phyloP scores from a whole-genome alignment of 2,888 invertebrate species.

The Calameuta idolon region DNA sequence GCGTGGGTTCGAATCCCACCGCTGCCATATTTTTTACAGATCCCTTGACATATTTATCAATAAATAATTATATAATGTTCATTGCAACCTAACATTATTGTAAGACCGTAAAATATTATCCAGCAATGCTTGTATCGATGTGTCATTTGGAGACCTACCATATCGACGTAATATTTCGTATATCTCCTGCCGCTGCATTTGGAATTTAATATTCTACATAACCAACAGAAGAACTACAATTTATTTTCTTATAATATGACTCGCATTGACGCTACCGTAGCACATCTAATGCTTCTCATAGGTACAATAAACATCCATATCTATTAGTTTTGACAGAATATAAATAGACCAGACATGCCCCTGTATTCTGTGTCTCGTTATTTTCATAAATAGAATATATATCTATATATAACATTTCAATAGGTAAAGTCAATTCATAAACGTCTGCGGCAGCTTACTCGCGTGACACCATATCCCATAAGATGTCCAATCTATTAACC shows the following conservation, averaged over 20 bases:
- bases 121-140: neutral
- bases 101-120: neutral
- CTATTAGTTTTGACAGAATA: no score
- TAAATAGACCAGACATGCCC: no score
- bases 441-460: no score
- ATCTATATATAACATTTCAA: no score
- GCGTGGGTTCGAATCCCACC: constrained; percentile 67
- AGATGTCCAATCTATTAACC: no score
- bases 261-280: neutral
- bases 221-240: neutral
- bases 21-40: constrained; percentile 50
- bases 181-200: neutral
- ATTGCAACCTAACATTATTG: neutral
- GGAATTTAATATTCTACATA: neutral
- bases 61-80: neutral
- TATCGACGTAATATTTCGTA: neutral
- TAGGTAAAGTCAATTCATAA: no score
- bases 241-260: neutral
- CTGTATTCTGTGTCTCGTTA: no score
- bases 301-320: neutral
- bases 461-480: no score
- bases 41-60: neutral
- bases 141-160: neutral
- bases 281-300: neutral
- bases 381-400: no score